These are phyloP conservation scores for Toxonevra muliebris DNA, from an alignment of 2,888 invertebrate genomes.

Conservation along the genomic window DNA sequence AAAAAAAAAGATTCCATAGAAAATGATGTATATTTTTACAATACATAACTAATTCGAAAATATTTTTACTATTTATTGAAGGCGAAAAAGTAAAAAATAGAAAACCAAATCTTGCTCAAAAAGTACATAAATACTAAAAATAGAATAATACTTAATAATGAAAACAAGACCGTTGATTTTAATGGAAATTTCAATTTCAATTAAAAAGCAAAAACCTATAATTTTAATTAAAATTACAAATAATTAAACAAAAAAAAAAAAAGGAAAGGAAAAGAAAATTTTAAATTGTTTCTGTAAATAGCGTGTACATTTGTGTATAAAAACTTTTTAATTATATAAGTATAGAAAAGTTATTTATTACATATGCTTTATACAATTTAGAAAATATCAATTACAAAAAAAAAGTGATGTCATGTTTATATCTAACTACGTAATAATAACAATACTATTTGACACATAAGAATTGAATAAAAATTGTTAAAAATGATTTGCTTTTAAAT, in stretches of 20 bases:
- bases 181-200: not conserved
- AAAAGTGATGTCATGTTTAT: conserved; percentile 33
- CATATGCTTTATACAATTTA: conserved; percentile 34
- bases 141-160: not conserved
- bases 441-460: conserved; percentile 30
- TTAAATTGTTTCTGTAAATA: conserved; percentile 26
- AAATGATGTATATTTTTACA: too few relatives aligned
- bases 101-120: conserved; percentile 2
- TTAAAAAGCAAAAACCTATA: conserved; percentile 25
- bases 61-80: too few relatives aligned
- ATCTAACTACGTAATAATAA: conserved; percentile 29
- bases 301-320: conserved; percentile 23
- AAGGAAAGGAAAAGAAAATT: conserved; percentile 9
- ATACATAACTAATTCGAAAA: too few relatives aligned
- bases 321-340: conserved; percentile 28
- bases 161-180: too few relatives aligned
- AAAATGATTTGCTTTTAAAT: conserved; percentile 20
- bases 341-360: conserved; percentile 33
- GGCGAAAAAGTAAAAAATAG: not conserved
- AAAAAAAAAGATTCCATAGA: too few relatives aligned
- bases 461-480: conserved; percentile 32
- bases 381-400: conserved; percentile 31
- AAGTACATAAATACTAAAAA: not conserved
- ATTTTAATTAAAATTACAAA: conserved; percentile 2
- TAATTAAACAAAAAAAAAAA: conserved; percentile 22